Evolutionary conservation across 2,113 vertebrate species (phyloP), one percentile per base, ranked within the genome.

Genomic region (Xenotilapia flavipinnis): DNA sequence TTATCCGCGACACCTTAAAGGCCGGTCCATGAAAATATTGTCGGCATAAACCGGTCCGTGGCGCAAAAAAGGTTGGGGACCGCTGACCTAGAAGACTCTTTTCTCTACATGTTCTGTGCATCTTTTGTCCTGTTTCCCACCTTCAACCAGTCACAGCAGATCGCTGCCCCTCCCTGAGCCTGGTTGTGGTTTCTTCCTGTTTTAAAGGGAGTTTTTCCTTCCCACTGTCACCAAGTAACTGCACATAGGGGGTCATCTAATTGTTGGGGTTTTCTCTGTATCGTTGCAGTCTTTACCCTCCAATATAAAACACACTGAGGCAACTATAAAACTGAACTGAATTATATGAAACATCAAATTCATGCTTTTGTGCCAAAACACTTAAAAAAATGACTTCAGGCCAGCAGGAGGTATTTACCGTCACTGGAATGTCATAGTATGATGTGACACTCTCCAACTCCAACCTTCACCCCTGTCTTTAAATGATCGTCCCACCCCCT

Each of bases 391-490:
- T 21, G 12, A 68, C 91, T 85, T 86, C 36, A 28, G 28, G 92
- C 86, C 93, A 94, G 93, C 92, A 91, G 93, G 93, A 93, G 70
- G 88, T 87, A 79, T 87, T 84, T 77, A 84, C 75, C 21, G 49
- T 89, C 42, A 62, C 58, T 89, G 86, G 81, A 90, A 87, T 87
- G 82, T 81, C 28, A 31, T n/a, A 12, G 73, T 77, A 51, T 77
- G 26, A 51, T n/a, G 47, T 75, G 70, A 75, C 7, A 2, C 17
- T 31, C 42, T 83, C 82, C 65, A 62, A 62, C 84, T 81, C 62
- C 82, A 86, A 89, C 90, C 92, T 93, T 92, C 86, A 90, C 87
- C 90, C 38, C 90, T 84, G 81, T 92, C 93, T 92, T 51, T 93
- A 88, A 93, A 94, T 92, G 51, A 92, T 89, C 87, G 79, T 85